Percentiles rank a stretch among this genome's conserved stretches.
Evolutionary conservation across 1,140 invertebrate genomes (phyloP).

Genomic region (Ruditapes philippinarum): DNA sequence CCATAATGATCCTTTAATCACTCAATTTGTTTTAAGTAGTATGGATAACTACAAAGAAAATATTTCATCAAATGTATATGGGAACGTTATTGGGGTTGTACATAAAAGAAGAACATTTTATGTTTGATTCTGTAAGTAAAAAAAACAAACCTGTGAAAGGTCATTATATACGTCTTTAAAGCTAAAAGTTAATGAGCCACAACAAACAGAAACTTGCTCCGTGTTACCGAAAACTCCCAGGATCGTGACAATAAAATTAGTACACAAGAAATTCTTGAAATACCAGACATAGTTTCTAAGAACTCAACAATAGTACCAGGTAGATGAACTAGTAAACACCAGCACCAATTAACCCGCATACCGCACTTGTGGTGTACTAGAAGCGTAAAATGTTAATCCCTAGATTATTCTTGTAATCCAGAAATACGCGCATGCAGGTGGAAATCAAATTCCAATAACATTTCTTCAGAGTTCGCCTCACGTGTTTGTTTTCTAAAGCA

Average conservation of each 20-base stretch:
- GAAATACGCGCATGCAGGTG: background rate
- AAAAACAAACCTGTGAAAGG: background rate
- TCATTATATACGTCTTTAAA: background rate
- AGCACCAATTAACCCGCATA: constrained; percentile 5
- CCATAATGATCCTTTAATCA: too few species aligned
- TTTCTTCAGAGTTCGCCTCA: background rate
- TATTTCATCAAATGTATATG: background rate
- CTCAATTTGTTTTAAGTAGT: too few species aligned
- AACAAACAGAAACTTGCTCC: background rate
- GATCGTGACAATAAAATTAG: constrained; percentile 19
- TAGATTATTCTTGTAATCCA: background rate
- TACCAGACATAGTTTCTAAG: background rate
- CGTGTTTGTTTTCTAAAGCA: too few species aligned
- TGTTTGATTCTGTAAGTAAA: background rate
- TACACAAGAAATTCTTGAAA: background rate
- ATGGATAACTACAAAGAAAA: too few species aligned
- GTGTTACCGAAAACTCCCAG: background rate
- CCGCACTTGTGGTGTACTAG: background rate
- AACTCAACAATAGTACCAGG: background rate
- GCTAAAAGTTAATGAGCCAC: background rate
- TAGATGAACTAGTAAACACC: background rate
- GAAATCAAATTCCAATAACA: background rate
- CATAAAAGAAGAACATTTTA: background rate
- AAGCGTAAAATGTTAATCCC: background rate
- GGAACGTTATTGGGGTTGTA: background rate